These are phyloP conservation scores for Pseudoatta argentina DNA, from an alignment of 1,140 invertebrate genomes.

Conservation along the genomic window DNA sequence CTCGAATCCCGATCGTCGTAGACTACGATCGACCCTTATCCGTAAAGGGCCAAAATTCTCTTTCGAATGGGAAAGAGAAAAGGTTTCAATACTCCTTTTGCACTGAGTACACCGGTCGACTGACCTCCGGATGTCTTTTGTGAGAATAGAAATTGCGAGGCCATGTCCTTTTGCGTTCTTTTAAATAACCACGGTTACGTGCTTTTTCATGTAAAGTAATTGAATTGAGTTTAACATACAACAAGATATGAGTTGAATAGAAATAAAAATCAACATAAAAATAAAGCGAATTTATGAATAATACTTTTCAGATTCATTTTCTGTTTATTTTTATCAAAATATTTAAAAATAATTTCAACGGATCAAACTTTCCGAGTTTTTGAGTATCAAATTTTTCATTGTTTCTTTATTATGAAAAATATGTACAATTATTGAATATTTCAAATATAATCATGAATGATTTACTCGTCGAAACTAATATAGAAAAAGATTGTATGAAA, in stretches of 20 bases:
- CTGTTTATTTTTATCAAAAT: background rate
- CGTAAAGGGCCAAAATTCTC: conserved; percentile 44
- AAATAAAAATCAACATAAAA: background rate
- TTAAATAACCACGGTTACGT: background rate
- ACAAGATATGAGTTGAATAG: background rate
- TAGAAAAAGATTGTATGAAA: too few relatives aligned
- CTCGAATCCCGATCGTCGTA: conserved; percentile 37
- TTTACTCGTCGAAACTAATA: background rate
- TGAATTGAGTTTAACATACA: background rate
- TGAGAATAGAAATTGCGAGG: conserved; percentile 27
- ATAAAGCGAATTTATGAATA: background rate
- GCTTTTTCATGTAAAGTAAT: background rate
- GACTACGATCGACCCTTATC: conserved; percentile 43
- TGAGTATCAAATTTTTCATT: background rate
- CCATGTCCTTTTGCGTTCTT: background rate
- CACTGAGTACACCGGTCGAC: background rate
- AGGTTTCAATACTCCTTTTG: conserved; percentile 28
- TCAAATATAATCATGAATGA: background rate
- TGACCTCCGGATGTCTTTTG: conserved; percentile 28
- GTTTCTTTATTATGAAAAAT: background rate
- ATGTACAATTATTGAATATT: background rate
- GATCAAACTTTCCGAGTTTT: background rate
- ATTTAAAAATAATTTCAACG: conserved; percentile 13
- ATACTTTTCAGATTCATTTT: background rate
- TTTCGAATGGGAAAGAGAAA: conserved; percentile 43